These are phyloP conservation scores for Parambassis ranga DNA, from an alignment of 2,797 vertebrate genomes.

Conservation along the genomic window DNA sequence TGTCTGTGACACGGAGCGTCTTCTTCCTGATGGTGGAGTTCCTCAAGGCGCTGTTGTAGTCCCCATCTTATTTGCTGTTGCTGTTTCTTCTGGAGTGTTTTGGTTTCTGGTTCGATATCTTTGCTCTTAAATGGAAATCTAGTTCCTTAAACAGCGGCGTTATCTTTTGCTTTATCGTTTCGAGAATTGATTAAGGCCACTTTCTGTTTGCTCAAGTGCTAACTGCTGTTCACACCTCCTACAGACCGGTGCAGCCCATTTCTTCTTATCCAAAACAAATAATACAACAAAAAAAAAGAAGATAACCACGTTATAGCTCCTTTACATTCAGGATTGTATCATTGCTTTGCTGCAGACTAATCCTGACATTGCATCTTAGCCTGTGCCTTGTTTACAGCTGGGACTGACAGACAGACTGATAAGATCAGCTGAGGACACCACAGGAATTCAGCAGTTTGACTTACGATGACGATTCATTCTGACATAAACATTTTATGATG, in stretches of 20 bases:
- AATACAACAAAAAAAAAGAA: slow-evolving; percentile 1
- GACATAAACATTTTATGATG: too few relatives aligned
- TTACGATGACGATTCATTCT: too few relatives aligned
- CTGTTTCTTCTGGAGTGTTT: not conserved
- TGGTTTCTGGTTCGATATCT: too few relatives aligned
- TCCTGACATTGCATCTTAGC: not conserved
- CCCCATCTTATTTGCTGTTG: not conserved
- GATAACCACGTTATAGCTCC: not conserved
- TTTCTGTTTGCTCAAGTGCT: slow-evolving; percentile 20
- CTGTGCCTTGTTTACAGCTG: not conserved
- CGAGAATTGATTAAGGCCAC: slow-evolving; percentile 1
- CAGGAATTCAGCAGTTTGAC: not conserved
- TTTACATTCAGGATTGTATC: not conserved
- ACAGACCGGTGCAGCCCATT: not conserved
- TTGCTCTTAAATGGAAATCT: not conserved
- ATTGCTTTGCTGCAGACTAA: not conserved
- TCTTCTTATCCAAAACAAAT: slow-evolving; percentile 9
- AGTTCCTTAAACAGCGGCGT: not conserved
- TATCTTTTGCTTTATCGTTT: slow-evolving; percentile 2
- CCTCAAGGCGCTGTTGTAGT: not conserved
- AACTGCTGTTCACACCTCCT: slow-evolving; percentile 15
- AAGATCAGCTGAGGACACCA: not conserved
- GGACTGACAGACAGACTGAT: not conserved
- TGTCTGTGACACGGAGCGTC: too few relatives aligned
- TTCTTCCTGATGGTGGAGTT: not conserved